Conservation (phyloP, 1,140 invertebrate genomes). For the Aphis gossypii region DNA sequence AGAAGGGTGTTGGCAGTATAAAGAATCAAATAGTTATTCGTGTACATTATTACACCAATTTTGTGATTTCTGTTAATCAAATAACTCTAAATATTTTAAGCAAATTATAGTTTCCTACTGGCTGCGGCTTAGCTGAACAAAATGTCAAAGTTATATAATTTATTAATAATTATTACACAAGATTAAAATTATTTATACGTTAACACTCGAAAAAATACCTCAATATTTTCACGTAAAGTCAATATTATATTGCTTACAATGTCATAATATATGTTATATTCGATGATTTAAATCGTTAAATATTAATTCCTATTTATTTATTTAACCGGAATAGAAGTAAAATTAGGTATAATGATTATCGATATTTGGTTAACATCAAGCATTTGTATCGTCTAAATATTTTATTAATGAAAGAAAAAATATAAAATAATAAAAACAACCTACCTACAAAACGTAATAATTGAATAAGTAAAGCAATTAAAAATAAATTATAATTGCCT, state of each 20-base stretch:
- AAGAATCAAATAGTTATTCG: no score
- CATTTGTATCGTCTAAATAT: background rate
- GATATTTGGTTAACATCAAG: background rate
- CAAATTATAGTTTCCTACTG: no score
- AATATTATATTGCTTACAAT: background rate
- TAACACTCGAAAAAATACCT: background rate
- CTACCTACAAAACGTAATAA: background rate
- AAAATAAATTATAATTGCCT: background rate
- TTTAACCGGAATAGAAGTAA: background rate
- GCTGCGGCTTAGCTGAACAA: fast-evolving
- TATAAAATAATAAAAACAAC: background rate
- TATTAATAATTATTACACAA: background rate
- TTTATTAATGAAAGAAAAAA: background rate
- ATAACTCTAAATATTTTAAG: no score
- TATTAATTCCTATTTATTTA: background rate
- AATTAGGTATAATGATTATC: background rate
- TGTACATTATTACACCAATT: no score
- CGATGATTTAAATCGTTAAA: background rate
- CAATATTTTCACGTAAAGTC: background rate
- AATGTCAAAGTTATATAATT: no score
- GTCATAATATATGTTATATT: background rate
- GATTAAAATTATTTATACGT: background rate
- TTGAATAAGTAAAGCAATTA: background rate
- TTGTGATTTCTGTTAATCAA: no score
- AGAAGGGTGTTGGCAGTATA: no score